Evolutionary conservation across 2,797 vertebrate genomes (phyloP).

Genomic region (Caiman crocodilus): DNA sequence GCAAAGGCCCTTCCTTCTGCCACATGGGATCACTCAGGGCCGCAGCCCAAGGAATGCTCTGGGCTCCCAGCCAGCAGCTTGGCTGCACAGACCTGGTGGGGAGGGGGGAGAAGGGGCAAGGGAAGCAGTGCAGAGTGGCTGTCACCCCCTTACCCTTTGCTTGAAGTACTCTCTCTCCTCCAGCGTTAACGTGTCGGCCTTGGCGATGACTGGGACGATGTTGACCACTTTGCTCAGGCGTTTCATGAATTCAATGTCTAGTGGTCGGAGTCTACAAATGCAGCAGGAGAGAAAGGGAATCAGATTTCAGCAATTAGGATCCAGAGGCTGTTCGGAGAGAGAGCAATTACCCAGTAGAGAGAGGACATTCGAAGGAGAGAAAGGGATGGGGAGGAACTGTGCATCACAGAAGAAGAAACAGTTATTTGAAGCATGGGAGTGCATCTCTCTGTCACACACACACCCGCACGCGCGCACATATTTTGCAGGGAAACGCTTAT

Average conservation of each 20-base stretch:
- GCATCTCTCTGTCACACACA: rapidly evolving
- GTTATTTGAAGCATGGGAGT: background rate
- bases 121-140: background rate
- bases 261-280: constrained; percentile 87
- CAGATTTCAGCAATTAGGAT: rapidly evolving
- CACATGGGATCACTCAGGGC: constrained; percentile 42
- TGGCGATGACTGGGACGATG: constrained; percentile 97
- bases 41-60: constrained; percentile 32
- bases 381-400: rapidly evolving
- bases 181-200: constrained; percentile 95
- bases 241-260: constrained; percentile 98
- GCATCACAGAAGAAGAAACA: background rate
- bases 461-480: rapidly evolving
- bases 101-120: background rate
- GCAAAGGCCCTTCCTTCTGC: constrained; percentile 28
- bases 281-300: background rate
- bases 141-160: constrained; percentile 85
- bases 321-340: background rate
- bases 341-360: background rate
- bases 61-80: constrained; percentile 48
- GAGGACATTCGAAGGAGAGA: background rate
- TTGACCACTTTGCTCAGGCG: constrained; percentile 98
- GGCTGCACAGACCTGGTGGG: background rate
- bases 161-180: constrained; percentile 97
- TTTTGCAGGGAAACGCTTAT: background rate